A percentile compares a stretch with the other conserved stretches of the same genome.
Conservation (phyloP, 2,797 vertebrate species). For the Sebastes nivosus region DNA sequence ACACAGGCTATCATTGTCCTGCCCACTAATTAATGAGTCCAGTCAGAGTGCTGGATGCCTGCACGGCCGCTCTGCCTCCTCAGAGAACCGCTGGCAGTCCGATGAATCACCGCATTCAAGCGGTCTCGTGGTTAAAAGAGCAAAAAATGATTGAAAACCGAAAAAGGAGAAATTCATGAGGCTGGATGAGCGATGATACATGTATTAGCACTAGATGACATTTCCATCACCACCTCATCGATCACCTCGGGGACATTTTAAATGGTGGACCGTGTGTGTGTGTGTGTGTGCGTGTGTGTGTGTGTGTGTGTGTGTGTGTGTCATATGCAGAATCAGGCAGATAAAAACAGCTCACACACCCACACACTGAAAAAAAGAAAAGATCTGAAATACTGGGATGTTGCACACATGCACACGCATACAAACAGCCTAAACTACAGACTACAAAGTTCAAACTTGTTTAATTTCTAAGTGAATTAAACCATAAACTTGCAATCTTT, state of each 20-base stretch:
- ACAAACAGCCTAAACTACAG: background rate
- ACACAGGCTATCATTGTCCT: constrained; percentile 65
- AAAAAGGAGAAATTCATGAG: constrained; percentile 61
- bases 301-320: background rate
- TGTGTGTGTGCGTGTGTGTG: background rate
- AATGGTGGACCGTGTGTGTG: constrained; percentile 27
- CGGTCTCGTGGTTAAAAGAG: constrained; percentile 54
- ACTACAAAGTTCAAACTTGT: background rate
- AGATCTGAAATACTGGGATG: background rate
- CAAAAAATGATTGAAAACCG: constrained; percentile 66
- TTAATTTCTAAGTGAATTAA: background rate
- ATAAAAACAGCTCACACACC: background rate
- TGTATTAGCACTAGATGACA: constrained; percentile 73
- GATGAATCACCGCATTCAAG: constrained; percentile 65
- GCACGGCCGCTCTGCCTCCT: constrained; percentile 38
- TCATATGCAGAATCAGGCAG: background rate
- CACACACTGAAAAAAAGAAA: background rate
- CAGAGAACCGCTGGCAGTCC: constrained; percentile 48
- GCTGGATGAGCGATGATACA: constrained; percentile 70
- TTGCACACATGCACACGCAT: background rate
- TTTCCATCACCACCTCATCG: constrained; percentile 74
- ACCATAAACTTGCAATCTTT: no score
- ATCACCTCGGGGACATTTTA: constrained; percentile 68
- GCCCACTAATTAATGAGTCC: constrained; percentile 66
- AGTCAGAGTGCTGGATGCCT: constrained; percentile 54